Percentiles rank a stretch among this genome's conserved stretches.
phyloP scores from a whole-genome alignment of 2,888 invertebrate species.

The Netelia virgata region DNA sequence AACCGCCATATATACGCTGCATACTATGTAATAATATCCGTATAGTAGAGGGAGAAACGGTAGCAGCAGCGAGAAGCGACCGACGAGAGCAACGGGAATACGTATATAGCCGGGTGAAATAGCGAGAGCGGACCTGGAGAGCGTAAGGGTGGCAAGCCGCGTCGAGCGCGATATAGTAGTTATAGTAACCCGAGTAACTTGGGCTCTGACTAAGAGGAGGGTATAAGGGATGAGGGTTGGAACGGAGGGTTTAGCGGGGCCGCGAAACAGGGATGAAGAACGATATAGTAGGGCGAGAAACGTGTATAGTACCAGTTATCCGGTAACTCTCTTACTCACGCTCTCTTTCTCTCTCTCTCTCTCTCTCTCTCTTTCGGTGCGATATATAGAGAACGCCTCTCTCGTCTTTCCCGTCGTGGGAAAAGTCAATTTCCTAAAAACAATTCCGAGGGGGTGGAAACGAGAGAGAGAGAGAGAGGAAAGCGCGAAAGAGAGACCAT shows the following conservation, averaged over 20 bases:
- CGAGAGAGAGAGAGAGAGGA: conserved; percentile 15
- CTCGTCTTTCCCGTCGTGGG: conserved; percentile 66
- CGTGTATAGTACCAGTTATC: conserved; percentile 32
- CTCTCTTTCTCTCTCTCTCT: conserved; percentile 23
- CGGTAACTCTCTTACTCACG: not conserved
- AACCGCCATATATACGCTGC: conserved; percentile 18
- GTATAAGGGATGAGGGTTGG: conserved; percentile 28
- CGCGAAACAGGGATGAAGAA: conserved; percentile 44
- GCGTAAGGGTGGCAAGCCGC: conserved; percentile 24
- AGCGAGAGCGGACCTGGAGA: conserved; percentile 18
- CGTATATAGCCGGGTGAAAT: conserved; percentile 38
- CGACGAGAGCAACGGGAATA: not conserved
- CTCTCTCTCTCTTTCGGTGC: conserved; percentile 31
- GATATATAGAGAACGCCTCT: conserved; percentile 24
- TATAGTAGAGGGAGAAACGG: conserved; percentile 5
- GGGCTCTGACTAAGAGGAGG: conserved; percentile 15
- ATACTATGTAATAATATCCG: conserved; percentile 39
- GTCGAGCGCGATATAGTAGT: conserved; percentile 14
- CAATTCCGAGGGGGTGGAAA: conserved; percentile 72
- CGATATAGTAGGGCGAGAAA: conserved; percentile 36
- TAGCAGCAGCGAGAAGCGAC: not conserved
- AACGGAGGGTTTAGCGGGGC: conserved; percentile 9
- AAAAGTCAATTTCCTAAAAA: conserved; percentile 81
- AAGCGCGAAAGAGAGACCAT: conserved; percentile 60
- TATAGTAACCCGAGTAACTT: conserved; percentile 37